Percentiles rank a stretch among this genome's conserved stretches.
Evolutionary conservation across 2,113 vertebrate species (phyloP).

Genomic region (Egretta garzetta): DNA sequence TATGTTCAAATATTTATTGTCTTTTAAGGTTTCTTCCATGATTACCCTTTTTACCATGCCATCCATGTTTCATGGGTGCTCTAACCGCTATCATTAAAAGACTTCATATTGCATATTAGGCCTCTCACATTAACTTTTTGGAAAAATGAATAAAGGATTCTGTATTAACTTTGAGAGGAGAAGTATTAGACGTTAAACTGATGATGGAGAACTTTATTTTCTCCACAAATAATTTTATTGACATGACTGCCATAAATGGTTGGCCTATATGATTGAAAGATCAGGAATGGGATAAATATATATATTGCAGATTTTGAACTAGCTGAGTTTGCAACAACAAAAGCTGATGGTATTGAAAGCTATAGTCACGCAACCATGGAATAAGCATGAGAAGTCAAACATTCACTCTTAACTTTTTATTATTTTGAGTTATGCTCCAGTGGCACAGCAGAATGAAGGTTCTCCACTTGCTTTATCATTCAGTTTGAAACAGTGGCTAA

Average conservation of each 20-base stretch:
- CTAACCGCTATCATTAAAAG: not conserved
- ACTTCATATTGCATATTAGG: not conserved
- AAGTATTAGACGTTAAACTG: not conserved
- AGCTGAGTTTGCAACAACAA: not conserved
- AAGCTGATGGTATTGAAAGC: not conserved
- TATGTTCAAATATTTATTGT: not conserved
- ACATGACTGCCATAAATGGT: not conserved
- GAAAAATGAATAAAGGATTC: not conserved
- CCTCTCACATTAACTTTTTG: not conserved
- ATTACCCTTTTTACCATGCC: not conserved
- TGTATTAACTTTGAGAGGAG: not conserved
- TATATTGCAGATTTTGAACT: not conserved
- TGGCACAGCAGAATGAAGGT: not conserved
- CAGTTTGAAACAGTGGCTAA: not conserved
- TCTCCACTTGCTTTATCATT: not conserved
- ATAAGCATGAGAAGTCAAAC: not conserved
- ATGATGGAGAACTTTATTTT: not conserved
- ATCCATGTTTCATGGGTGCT: not conserved
- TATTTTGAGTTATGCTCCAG: not conserved
- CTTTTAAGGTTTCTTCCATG: not conserved
- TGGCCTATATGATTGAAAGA: not conserved
- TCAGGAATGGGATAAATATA: not conserved
- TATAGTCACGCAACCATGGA: not conserved
- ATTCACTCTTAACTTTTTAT: not conserved
- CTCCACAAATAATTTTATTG: not conserved